Percentiles rank a stretch among this genome's conserved stretches.
Conservation (phyloP, 2,797 vertebrate species). For the Hipposideros larvatus region DNA sequence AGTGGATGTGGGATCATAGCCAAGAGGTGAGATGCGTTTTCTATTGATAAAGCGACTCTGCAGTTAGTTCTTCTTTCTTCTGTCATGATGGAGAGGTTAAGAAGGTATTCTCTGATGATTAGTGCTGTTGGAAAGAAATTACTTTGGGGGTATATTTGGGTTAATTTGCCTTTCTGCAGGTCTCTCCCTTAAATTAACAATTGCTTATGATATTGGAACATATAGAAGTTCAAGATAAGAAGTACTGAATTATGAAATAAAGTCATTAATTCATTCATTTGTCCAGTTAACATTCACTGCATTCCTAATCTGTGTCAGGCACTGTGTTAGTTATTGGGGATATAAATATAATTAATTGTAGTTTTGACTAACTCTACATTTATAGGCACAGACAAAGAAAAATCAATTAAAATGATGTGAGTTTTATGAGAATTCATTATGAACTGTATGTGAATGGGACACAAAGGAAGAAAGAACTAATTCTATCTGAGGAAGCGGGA, state of each 20-base stretch:
- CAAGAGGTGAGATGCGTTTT: background rate
- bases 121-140: constrained; percentile 47
- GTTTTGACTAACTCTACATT: background rate
- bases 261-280: background rate
- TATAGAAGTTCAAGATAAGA: background rate
- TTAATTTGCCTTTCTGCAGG: background rate
- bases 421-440: background rate
- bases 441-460: background rate
- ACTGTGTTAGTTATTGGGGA: constrained; percentile 4
- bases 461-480: background rate
- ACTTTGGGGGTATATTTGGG: background rate
- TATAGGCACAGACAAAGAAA: constrained; percentile 25
- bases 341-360: constrained; percentile 19
- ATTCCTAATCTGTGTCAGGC: background rate
- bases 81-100: background rate
- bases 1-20: background rate
- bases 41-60: constrained; percentile 30
- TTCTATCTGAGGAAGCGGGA: background rate
- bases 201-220: background rate
- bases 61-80: constrained; percentile 19
- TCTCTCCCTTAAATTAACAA: background rate
- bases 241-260: constrained; percentile 14
- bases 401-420: background rate
- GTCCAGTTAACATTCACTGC: background rate
- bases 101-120: background rate